A percentile compares a stretch with the other conserved stretches of the same genome.
Evolutionary conservation across 2,113 vertebrate species (phyloP).

Genomic region (Apaloderma vittatum): DNA sequence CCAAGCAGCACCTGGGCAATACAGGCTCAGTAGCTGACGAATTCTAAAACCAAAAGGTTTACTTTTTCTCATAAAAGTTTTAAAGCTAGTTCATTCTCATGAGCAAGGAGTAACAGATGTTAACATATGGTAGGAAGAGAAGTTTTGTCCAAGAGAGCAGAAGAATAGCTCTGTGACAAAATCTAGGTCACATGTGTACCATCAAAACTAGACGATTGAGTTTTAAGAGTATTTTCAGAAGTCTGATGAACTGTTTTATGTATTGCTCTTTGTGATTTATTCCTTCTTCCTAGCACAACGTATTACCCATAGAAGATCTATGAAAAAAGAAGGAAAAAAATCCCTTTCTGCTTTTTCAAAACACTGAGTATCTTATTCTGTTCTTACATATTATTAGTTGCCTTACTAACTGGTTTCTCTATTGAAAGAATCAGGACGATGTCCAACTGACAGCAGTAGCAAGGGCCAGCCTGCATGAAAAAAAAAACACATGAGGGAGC

Average conservation of each 20-base stretch:
- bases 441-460: neutral
- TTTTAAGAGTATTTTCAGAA: conserved; percentile 29
- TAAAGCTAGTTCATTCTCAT: neutral
- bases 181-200: neutral
- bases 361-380: neutral
- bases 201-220: neutral
- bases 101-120: neutral
- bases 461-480: neutral
- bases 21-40: neutral
- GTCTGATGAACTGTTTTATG: neutral
- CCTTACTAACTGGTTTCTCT: neutral
- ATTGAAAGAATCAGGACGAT: neutral
- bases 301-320: neutral
- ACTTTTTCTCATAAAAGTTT: neutral
- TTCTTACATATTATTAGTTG: neutral
- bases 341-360: neutral
- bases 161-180: neutral
- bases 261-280: neutral
- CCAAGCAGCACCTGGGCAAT: neutral
- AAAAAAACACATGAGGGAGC: neutral
- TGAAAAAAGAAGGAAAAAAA: neutral
- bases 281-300: neutral
- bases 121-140: neutral
- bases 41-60: neutral
- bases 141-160: neutral